Evolutionary conservation across 2,888 invertebrate genomes (phyloP).

Genomic region (Phorcus lineatus): DNA sequence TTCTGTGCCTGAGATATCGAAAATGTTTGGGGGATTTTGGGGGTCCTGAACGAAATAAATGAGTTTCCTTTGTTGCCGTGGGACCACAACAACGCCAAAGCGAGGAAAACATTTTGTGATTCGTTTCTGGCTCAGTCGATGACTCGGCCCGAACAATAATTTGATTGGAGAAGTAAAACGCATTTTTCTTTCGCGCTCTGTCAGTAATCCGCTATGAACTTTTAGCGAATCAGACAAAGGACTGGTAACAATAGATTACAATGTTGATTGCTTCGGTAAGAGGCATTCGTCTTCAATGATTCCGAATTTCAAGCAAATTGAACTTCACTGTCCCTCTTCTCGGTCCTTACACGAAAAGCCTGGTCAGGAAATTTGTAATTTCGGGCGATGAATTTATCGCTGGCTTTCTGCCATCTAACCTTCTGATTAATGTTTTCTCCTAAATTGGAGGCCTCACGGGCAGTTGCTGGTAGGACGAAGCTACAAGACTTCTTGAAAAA

Average conservation of each 20-base stretch:
- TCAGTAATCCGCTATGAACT: constrained; percentile 10
- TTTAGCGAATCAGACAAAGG: constrained; percentile 17
- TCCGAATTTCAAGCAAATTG: constrained; percentile 19
- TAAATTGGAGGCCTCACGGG: constrained; percentile 2
- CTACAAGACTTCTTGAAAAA: not conserved
- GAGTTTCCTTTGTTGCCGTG: constrained; percentile 25
- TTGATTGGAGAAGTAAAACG: constrained; percentile 6
- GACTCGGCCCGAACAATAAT: constrained; percentile 15
- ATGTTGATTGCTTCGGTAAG: constrained; percentile 16
- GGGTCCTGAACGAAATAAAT: constrained; percentile 24
- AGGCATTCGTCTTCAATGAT: constrained; percentile 16
- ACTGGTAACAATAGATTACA: constrained; percentile 20
- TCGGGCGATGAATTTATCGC: constrained; percentile 36
- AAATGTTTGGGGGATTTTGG: not conserved
- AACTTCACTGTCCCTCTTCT: constrained; percentile 3
- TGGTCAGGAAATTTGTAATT: constrained; percentile 43
- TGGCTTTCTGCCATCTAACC: not conserved
- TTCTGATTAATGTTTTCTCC: constrained; percentile 14
- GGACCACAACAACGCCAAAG: constrained; percentile 17
- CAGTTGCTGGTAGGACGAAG: not conserved
- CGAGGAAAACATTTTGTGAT: constrained; percentile 20
- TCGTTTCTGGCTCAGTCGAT: not conserved
- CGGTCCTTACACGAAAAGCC: not conserved
- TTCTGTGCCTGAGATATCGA: constrained; percentile 6
- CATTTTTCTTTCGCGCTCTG: constrained; percentile 18